Evolutionary conservation across 2,797 vertebrate species (phyloP).

Genomic region (Diglossa cyanea): DNA sequence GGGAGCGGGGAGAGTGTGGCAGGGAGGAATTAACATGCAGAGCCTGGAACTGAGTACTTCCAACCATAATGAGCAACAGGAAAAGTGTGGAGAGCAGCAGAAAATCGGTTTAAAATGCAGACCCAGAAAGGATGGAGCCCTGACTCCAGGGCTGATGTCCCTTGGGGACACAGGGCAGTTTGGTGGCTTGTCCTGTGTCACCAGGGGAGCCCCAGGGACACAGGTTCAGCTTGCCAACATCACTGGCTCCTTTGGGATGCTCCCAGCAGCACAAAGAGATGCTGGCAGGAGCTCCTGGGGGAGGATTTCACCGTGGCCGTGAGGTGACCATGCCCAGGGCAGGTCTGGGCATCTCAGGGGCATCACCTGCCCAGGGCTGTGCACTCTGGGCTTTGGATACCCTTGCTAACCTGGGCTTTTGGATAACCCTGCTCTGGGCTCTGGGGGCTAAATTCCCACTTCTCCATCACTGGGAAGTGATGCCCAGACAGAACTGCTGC

Average conservation of each 20-base stretch:
- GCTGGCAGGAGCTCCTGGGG: not conserved
- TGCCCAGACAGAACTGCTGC: not conserved
- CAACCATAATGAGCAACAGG: not conserved
- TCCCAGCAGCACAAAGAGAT: not conserved
- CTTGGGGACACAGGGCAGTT: not conserved
- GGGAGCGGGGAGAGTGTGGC: not conserved
- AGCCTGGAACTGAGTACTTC: not conserved
- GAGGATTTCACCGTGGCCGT: not conserved
- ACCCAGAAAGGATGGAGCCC: not conserved
- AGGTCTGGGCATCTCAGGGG: not conserved
- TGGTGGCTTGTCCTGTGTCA: not conserved
- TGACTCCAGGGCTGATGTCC: no score
- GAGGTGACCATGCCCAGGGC: rapidly evolving
- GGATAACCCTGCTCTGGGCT: not conserved
- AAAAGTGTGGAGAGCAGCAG: not conserved
- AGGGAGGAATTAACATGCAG: conserved; percentile 8
- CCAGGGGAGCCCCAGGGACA: not conserved
- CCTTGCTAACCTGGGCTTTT: no score
- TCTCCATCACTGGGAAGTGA: not conserved
- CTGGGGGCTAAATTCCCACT: not conserved
- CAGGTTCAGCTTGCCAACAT: not conserved
- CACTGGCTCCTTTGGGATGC: not conserved
- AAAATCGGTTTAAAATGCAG: not conserved
- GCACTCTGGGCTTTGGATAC: not conserved
- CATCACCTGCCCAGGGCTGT: not conserved